phyloP scores from a whole-genome alignment of 2,797 vertebrate species.

The Tragelaphus oryx region DNA sequence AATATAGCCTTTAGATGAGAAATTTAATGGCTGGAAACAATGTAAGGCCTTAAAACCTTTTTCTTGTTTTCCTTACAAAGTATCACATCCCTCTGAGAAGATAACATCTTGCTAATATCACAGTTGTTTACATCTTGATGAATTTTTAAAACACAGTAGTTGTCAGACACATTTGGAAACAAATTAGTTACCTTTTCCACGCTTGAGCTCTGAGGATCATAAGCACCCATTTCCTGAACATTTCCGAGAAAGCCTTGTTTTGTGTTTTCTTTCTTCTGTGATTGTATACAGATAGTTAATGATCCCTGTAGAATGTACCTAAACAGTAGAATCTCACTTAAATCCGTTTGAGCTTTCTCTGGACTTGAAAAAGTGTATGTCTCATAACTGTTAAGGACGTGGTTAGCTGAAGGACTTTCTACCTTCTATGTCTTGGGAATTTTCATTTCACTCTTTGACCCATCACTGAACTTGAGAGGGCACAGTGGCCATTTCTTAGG shows the following conservation, averaged over 20 bases:
- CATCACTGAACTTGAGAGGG: not conserved
- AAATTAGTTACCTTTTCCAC: not conserved
- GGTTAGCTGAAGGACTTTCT: slow-evolving; percentile 11
- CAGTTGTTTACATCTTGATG: not conserved
- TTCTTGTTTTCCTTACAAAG: not conserved
- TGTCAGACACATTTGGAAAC: not conserved
- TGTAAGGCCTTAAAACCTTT: not conserved
- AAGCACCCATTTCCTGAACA: not conserved
- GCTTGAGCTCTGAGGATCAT: not conserved
- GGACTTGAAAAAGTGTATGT: not conserved
- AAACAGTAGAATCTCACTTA: not conserved
- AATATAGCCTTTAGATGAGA: not conserved
- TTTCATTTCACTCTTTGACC: not conserved
- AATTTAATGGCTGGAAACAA: slow-evolving; percentile 19
- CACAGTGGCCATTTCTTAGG: not conserved
- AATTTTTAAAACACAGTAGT: not conserved
- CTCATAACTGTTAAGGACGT: not conserved
- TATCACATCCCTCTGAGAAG: not conserved
- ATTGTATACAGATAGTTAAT: not conserved
- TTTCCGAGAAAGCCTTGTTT: not conserved
- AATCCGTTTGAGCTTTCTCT: not conserved
- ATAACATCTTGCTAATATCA: not conserved
- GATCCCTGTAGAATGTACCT: not conserved
- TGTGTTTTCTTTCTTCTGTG: not conserved
- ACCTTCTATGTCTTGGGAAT: not conserved